Evolutionary conservation across 2,888 invertebrate species (phyloP).

Genomic region (Torymus aiolomorphi): DNA sequence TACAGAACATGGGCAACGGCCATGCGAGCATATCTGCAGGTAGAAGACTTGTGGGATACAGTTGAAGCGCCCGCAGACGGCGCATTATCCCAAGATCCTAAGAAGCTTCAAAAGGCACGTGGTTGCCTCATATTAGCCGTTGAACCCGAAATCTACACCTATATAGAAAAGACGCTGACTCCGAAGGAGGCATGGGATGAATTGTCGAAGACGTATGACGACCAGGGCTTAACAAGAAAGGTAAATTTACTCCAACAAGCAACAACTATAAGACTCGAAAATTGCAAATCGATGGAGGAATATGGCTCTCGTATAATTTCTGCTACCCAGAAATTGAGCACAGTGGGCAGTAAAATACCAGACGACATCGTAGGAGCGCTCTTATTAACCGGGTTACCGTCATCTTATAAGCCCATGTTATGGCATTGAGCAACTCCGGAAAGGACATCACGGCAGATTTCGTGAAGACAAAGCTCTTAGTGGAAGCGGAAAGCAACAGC

Average conservation of each 20-base stretch:
- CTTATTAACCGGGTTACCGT: slow-evolving; percentile 64
- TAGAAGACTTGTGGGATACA: slow-evolving; percentile 49
- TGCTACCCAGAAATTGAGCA: slow-evolving; percentile 64
- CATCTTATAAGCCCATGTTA: slow-evolving; percentile 58
- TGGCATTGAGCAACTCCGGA: too few relatives aligned
- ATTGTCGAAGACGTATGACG: too few relatives aligned
- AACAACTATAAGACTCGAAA: slow-evolving; percentile 61
- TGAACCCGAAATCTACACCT: slow-evolving; percentile 62
- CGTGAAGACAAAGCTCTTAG: too few relatives aligned
- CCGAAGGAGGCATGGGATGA: slow-evolving; percentile 59
- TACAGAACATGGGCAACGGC: slow-evolving; percentile 37
- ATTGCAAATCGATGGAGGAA: slow-evolving; percentile 62
- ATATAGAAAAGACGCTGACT: slow-evolving; percentile 61
- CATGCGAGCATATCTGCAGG: slow-evolving; percentile 4
- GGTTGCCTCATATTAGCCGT: slow-evolving; percentile 28
- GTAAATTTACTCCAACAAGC: slow-evolving; percentile 31
- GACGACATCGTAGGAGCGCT: slow-evolving; percentile 67
- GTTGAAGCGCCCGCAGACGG: slow-evolving; percentile 15
- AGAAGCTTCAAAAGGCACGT: neutral
- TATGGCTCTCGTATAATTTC: slow-evolving; percentile 65
- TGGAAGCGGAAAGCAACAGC: too few relatives aligned
- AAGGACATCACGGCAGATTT: too few relatives aligned
- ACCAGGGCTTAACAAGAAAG: too few relatives aligned
- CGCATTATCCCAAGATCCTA: neutral
- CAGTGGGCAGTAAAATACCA: slow-evolving; percentile 60